Conservation (phyloP, 2,797 vertebrate species). For the Liparis tanakae region DNA sequence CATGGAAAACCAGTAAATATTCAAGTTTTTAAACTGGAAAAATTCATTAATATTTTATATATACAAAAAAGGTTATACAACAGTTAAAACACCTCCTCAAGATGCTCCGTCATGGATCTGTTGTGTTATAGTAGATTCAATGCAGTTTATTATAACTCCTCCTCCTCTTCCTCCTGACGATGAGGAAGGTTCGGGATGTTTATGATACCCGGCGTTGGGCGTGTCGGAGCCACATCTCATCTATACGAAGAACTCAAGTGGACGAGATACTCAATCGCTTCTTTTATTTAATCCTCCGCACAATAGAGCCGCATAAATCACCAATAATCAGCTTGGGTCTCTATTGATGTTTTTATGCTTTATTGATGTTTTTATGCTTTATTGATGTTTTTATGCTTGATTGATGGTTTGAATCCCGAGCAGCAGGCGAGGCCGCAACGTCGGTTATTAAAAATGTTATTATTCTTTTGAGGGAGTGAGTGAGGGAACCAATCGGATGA, state of each 20-base stretch:
- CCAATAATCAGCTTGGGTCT: conserved; percentile 49
- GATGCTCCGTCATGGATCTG: not conserved
- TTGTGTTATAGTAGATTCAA: too few relatives aligned
- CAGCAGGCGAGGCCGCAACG: conserved; percentile 70
- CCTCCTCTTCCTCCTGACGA: too few relatives aligned
- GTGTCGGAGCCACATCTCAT: conserved; percentile 16
- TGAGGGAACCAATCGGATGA: too few relatives aligned
- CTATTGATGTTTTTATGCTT: conserved; percentile 23
- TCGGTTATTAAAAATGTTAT: not conserved
- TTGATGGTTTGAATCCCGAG: conserved; percentile 56
- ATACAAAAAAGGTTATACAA: not conserved
- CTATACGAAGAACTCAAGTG: conserved; percentile 24
- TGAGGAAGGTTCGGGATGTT: too few relatives aligned
- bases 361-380: conserved; percentile 53
- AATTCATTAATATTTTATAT: not conserved
- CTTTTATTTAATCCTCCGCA: conserved; percentile 43
- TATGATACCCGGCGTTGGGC: too few relatives aligned
- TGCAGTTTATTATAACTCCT: not conserved
- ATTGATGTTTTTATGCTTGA: conserved; percentile 32
- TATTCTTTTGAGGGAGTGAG: too few relatives aligned
- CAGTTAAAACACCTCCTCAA: not conserved
- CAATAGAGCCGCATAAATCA: conserved; percentile 55
- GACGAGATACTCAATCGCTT: conserved; percentile 36
- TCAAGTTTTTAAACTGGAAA: not conserved
- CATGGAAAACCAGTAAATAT: not conserved